phyloP scores from a whole-genome alignment of 2,888 invertebrate genomes.

The Drosophila subsilvestris region DNA sequence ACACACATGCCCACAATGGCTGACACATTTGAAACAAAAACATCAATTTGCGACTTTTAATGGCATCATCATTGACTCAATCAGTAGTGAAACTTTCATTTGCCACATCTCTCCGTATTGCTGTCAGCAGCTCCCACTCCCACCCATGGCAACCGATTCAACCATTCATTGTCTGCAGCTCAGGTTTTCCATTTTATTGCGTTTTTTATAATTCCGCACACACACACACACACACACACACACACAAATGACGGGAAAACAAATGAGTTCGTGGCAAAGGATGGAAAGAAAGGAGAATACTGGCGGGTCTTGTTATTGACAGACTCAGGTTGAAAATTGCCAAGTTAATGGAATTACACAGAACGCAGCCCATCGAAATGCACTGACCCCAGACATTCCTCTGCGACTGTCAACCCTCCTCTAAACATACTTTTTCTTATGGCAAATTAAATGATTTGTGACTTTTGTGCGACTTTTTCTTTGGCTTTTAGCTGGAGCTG shows the following conservation, averaged over 20 bases:
- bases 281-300: background rate
- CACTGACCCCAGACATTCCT: slow-evolving; percentile 31
- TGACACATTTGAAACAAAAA: slow-evolving; percentile 67
- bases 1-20: slow-evolving; percentile 19
- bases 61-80: slow-evolving; percentile 78
- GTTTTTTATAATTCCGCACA: slow-evolving; percentile 19
- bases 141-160: slow-evolving; percentile 2
- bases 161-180: slow-evolving; percentile 20
- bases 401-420: background rate
- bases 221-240: background rate
- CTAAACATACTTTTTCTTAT: slow-evolving; percentile 16
- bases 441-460: slow-evolving; percentile 68
- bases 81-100: slow-evolving; percentile 70
- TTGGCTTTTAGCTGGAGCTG: slow-evolving; percentile 1
- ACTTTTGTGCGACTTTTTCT: slow-evolving; percentile 18
- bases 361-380: slow-evolving; percentile 11
- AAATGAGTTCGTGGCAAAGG: slow-evolving; percentile 1
- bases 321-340: background rate
- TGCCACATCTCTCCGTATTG: slow-evolving; percentile 39
- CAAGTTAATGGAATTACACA: slow-evolving; percentile 25
- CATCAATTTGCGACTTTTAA: slow-evolving; percentile 78
- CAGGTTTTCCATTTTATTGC: slow-evolving; percentile 17
- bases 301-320: background rate
- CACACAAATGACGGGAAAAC: background rate
- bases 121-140: slow-evolving; percentile 14